These are phyloP conservation scores for Zeuzera pyrina DNA, from an alignment of 2,888 invertebrate genomes.

Conservation along the genomic window DNA sequence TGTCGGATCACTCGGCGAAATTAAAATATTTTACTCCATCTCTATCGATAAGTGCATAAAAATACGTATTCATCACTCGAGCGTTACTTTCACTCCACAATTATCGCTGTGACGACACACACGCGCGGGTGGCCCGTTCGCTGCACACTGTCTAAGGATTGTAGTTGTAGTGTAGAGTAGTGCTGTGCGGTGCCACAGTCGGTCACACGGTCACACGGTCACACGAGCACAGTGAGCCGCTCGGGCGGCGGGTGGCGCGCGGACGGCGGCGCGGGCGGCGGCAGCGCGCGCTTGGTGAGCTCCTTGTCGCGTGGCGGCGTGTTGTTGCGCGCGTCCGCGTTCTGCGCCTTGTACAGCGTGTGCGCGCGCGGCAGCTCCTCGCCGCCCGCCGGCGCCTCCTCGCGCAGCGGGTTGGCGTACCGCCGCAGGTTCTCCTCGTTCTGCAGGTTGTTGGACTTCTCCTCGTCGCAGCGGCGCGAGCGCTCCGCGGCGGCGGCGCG, in stretches of 20 bases:
- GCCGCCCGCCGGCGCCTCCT: conserved; percentile 54
- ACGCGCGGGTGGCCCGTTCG: conserved; percentile 1
- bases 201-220: conserved; percentile 13
- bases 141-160: conserved; percentile 1
- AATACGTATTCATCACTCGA: too few relatives aligned
- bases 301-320: conserved; percentile 84
- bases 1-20: conserved; percentile 13
- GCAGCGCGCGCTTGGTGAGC: conserved; percentile 80
- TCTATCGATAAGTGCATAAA: too few relatives aligned
- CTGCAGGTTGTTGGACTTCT: conserved; percentile 92
- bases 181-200: conserved; percentile 2
- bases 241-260: conserved; percentile 29
- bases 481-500: conserved; percentile 70
- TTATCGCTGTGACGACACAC: conserved; percentile 4
- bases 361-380: conserved; percentile 74
- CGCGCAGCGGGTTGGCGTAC: conserved; percentile 85
- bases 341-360: conserved; percentile 86
- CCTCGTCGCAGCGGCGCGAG: conserved; percentile 81
- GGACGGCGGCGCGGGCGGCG: conserved; percentile 45
- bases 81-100: too few relatives aligned
- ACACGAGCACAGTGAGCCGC: conserved; percentile 62
- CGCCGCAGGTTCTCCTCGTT: conserved; percentile 91
- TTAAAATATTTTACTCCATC: too few relatives aligned
- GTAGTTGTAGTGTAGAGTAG: not conserved
- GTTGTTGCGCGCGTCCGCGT: conserved; percentile 88